phyloP scores from a whole-genome alignment of 2,797 vertebrate genomes.

The Pseudomugil gertrudae region DNA sequence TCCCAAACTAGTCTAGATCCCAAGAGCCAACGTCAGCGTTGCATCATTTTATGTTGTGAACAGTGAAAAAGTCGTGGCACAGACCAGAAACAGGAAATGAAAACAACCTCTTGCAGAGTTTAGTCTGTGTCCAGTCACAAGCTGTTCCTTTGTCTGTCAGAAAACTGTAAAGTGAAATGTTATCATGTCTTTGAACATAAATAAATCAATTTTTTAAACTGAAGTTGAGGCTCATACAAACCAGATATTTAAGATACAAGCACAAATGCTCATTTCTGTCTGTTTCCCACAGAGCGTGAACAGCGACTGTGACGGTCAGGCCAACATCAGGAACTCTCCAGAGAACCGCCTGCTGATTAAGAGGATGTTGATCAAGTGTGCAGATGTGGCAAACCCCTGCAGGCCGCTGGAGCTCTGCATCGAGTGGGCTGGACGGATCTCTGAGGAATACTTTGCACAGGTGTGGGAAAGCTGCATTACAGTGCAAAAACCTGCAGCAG shows the following conservation, averaged over 20 bases:
- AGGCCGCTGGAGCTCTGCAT: slow-evolving; percentile 90
- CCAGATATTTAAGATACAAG: not conserved
- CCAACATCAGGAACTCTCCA: slow-evolving; percentile 86
- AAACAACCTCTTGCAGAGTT: not conserved
- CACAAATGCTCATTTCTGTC: not conserved
- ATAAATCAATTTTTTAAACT: too few relatives aligned
- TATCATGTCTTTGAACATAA: too few relatives aligned
- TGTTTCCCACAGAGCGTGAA: slow-evolving; percentile 73
- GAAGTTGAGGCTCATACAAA: too few relatives aligned
- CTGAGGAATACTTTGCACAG: slow-evolving; percentile 97
- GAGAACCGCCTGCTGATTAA: slow-evolving; percentile 95
- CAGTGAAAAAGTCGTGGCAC: too few relatives aligned
- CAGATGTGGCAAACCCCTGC: slow-evolving; percentile 97
- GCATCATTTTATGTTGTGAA: too few relatives aligned
- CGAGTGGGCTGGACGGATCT: slow-evolving; percentile 96
- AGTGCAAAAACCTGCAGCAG: not conserved
- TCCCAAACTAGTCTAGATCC: too few relatives aligned
- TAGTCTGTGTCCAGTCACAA: not conserved
- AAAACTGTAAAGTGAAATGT: not conserved
- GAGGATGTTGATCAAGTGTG: slow-evolving; percentile 96
- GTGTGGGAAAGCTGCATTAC: slow-evolving; percentile 63
- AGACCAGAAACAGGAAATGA: too few relatives aligned
- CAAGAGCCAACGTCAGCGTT: too few relatives aligned
- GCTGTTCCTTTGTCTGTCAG: not conserved
- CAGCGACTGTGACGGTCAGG: slow-evolving; percentile 78